phyloP scores from a whole-genome alignment of 2,113 vertebrate species.

The Mormyrus lacerda region DNA sequence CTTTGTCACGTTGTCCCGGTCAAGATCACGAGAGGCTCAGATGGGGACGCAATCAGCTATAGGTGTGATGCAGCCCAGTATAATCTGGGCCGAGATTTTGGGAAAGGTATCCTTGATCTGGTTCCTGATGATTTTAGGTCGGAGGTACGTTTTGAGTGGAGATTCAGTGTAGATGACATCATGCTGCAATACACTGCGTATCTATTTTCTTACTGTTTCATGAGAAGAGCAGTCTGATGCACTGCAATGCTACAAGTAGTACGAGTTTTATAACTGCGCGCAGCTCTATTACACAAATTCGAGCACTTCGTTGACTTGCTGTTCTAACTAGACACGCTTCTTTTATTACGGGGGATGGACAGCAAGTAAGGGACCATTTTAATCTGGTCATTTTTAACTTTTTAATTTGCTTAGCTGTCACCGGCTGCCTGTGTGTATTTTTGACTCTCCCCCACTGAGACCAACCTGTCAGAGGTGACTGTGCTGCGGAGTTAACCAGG shows the following conservation, averaged over 20 bases:
- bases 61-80: not conserved
- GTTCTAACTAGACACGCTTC: not conserved
- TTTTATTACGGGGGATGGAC: not conserved
- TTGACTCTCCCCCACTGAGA: not conserved
- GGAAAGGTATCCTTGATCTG: not conserved
- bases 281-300: not conserved
- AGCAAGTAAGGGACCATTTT: not conserved
- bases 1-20: not conserved
- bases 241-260: not conserved
- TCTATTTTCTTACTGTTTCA: not conserved
- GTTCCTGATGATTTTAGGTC: not conserved
- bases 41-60: not conserved
- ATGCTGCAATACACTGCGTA: not conserved
- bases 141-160: not conserved
- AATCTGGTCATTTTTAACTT: slow-evolving; percentile 4
- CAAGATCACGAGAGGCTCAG: not conserved
- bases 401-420: slow-evolving; percentile 1
- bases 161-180: not conserved
- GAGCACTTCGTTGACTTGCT: not conserved
- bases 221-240: not conserved
- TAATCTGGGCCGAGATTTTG: not conserved
- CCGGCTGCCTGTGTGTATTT: not conserved
- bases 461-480: not conserved
- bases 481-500: not conserved
- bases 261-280: too few relatives aligned